A percentile compares a stretch with the other conserved stretches of the same genome.
Conservation (phyloP, 2,888 invertebrate species). For the Harmothoe impar region DNA sequence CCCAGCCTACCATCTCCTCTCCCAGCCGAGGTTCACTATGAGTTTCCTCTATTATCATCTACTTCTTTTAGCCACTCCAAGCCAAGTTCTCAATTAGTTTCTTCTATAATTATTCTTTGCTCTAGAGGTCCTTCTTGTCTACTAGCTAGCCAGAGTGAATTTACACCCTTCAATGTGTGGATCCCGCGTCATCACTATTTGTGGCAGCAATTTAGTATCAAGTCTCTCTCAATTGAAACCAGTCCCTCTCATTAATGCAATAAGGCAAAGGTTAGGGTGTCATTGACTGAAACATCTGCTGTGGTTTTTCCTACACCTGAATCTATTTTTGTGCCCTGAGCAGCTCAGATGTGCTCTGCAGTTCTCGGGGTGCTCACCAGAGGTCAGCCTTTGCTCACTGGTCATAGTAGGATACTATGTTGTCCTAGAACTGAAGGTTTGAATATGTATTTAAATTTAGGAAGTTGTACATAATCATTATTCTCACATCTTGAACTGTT, state of each 20-base stretch:
- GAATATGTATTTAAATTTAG: too few species aligned
- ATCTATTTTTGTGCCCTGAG: neutral
- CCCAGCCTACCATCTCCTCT: neutral
- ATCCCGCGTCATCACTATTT: neutral
- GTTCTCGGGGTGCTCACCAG: neutral
- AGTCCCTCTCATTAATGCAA: slow-evolving; percentile 23
- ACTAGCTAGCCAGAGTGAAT: too few species aligned
- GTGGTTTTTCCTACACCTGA: neutral
- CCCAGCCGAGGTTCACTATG: neutral
- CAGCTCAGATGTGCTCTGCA: neutral
- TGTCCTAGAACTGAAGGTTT: too few species aligned
- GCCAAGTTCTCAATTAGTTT: neutral
- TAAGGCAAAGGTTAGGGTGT: slow-evolving; percentile 47
- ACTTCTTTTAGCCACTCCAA: neutral
- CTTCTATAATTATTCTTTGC: neutral
- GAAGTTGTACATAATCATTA: too few species aligned
- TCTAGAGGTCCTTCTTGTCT: too few species aligned
- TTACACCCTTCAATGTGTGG: too few species aligned
- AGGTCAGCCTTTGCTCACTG: too few species aligned
- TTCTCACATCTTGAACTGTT: too few species aligned
- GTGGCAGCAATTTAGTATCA: slow-evolving; percentile 28
- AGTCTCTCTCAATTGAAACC: neutral
- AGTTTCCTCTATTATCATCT: slow-evolving; percentile 17
- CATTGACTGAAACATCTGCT: neutral
- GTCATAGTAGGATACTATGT: too few species aligned